These are phyloP conservation scores for Galaxias olidus DNA, from an alignment of 2,797 vertebrate genomes.

Conservation along the genomic window DNA sequence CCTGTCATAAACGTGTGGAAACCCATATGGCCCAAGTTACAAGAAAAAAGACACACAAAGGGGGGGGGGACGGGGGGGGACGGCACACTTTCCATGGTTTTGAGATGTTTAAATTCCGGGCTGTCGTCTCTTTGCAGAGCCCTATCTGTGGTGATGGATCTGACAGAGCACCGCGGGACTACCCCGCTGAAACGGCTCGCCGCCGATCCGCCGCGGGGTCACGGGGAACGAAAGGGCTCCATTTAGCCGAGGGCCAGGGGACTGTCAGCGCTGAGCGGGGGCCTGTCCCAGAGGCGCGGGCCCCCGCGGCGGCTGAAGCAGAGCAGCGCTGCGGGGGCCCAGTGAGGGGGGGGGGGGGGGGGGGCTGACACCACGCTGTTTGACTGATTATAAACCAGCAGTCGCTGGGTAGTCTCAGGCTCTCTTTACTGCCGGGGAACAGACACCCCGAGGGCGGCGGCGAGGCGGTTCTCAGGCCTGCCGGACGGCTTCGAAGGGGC, in stretches of 20 bases:
- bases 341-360: constrained; percentile 25
- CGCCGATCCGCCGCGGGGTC: constrained; percentile 54
- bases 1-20: constrained; percentile 48
- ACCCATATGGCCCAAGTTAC: constrained; percentile 46
- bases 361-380: constrained; percentile 63
- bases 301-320: constrained; percentile 16
- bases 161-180: constrained; percentile 37
- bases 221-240: constrained; percentile 53
- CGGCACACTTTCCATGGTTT: constrained; percentile 43
- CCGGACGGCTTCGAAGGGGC: constrained; percentile 50
- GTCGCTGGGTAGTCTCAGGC: constrained; percentile 76
- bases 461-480: constrained; percentile 6
- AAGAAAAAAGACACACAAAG: constrained; percentile 47
- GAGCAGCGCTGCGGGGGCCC: no score
- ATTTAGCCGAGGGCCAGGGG: constrained; percentile 43
- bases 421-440: constrained; percentile 66
- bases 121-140: constrained; percentile 50
- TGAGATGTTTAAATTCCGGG: constrained; percentile 71
- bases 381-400: constrained; percentile 81
- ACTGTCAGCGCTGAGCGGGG: constrained; percentile 45
- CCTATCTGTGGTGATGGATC: constrained; percentile 53
- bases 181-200: constrained; percentile 53
- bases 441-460: constrained; percentile 56
- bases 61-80: no score
- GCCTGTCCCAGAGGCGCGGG: constrained; percentile 14